A percentile compares a stretch with the other conserved stretches of the same genome.
phyloP scores from a whole-genome alignment of 64 coral and sea anemone species.

The Orbicella faveolata region DNA sequence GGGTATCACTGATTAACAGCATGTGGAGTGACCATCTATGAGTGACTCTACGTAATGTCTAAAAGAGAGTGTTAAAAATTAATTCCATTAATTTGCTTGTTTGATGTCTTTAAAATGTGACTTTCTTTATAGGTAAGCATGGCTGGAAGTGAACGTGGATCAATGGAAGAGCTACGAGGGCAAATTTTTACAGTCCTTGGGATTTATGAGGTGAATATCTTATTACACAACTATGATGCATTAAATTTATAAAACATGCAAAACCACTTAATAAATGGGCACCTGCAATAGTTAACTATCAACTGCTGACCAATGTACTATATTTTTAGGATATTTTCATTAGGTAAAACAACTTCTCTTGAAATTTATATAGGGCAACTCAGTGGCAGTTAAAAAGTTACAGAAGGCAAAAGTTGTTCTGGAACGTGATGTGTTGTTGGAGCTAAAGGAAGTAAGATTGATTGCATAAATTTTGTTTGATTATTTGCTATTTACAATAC shows the following conservation, averaged over 20 bases:
- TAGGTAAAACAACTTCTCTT: neutral
- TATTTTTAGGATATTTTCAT: neutral
- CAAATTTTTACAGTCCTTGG: slow-evolving; percentile 87
- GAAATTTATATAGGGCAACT: slow-evolving; percentile 48
- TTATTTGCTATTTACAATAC: no score
- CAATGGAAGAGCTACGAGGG: slow-evolving; percentile 62
- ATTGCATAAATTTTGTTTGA: neutral
- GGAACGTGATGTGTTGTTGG: slow-evolving; percentile 60
- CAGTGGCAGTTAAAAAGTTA: slow-evolving; percentile 77
- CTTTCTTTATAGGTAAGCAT: slow-evolving; percentile 30
- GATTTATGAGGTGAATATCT: slow-evolving; percentile 57
- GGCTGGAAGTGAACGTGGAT: slow-evolving; percentile 63
- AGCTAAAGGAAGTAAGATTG: slow-evolving; percentile 80
- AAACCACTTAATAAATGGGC: no score
- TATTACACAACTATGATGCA: no score
- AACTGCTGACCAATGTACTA: neutral
- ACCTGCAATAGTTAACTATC: no score
- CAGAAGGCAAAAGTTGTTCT: slow-evolving; percentile 65
- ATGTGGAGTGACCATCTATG: no score
- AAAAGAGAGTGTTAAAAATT: neutral
- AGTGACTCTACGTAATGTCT: no score
- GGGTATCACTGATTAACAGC: neutral
- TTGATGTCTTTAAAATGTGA: neutral
- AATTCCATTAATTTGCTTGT: neutral
- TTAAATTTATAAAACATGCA: no score